Percentiles rank a stretch among this genome's conserved stretches.
Conservation (phyloP, 2,797 vertebrate genomes). For the Euthynnus affinis region DNA sequence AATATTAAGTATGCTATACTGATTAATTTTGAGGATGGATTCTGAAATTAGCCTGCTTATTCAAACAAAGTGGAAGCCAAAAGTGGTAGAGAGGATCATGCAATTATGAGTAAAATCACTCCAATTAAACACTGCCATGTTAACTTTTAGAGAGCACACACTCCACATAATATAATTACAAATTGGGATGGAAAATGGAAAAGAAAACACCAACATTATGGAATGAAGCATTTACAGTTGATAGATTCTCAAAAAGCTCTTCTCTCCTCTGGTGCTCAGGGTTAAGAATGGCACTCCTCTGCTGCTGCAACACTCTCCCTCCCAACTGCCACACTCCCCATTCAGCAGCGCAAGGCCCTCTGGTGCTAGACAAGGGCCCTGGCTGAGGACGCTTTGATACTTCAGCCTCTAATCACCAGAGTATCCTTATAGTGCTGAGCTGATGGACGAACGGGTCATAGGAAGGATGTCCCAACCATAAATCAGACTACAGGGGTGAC, state of each 20-base stretch:
- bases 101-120: constrained; percentile 89
- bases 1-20: constrained; percentile 76
- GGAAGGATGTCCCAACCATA: constrained; percentile 86
- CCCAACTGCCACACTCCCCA: constrained; percentile 67
- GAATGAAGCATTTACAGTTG: constrained; percentile 80
- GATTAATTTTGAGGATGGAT: constrained; percentile 83
- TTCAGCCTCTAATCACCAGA: constrained; percentile 85
- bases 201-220: constrained; percentile 83
- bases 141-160: constrained; percentile 88
- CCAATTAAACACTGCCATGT: constrained; percentile 88
- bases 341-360: constrained; percentile 82
- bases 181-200: constrained; percentile 76
- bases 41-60: constrained; percentile 85
- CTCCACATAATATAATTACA: constrained; percentile 87
- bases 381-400: constrained; percentile 85
- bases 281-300: constrained; percentile 87
- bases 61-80: constrained; percentile 88
- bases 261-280: constrained; percentile 79
- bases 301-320: constrained; percentile 70
- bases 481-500: constrained; percentile 88
- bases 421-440: constrained; percentile 79
- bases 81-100: constrained; percentile 88
- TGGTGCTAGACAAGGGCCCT: constrained; percentile 83
- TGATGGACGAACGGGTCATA: constrained; percentile 85
- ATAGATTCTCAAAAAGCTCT: constrained; percentile 84